phyloP scores from a whole-genome alignment of 2,888 invertebrate species.

The Troides oblongomaculatus region DNA sequence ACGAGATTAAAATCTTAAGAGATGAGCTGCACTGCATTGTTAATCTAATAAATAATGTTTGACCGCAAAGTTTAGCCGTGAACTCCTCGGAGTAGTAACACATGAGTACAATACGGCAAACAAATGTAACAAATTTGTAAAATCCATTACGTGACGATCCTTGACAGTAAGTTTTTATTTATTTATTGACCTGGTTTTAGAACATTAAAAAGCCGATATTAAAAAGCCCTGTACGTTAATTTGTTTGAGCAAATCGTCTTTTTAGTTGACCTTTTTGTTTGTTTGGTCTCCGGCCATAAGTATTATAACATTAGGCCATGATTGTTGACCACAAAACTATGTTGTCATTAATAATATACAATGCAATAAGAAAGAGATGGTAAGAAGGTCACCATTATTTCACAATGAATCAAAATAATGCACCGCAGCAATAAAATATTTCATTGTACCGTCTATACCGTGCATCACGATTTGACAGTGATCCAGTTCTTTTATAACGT shows the following conservation, averaged over 20 bases:
- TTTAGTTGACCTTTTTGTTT: slow-evolving; percentile 3
- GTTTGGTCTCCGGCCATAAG: background rate
- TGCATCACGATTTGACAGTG: slow-evolving; percentile 56
- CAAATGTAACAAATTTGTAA: slow-evolving; percentile 50
- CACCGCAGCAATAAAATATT: slow-evolving; percentile 54
- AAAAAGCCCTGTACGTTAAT: background rate
- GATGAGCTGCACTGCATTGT: slow-evolving; percentile 23
- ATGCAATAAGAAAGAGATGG: slow-evolving; percentile 1
- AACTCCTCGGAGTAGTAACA: slow-evolving; percentile 38
- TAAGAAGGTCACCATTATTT: slow-evolving; percentile 55
- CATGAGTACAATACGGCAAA: slow-evolving; percentile 41
- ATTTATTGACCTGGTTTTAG: slow-evolving; percentile 42
- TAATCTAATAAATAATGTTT: slow-evolving; percentile 29
- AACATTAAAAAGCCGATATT: slow-evolving; percentile 38
- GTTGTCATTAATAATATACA: background rate
- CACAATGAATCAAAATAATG: slow-evolving; percentile 55
- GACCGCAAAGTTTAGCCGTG: slow-evolving; percentile 35
- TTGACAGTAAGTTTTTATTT: slow-evolving; percentile 34
- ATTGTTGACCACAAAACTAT: background rate
- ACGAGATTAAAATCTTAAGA: too few species aligned
- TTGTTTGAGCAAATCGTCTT: background rate
- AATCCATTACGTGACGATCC: slow-evolving; percentile 58
- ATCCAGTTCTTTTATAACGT: slow-evolving; percentile 32
- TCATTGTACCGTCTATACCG: slow-evolving; percentile 58
- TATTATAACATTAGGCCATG: background rate